A percentile compares a stretch with the other conserved stretches of the same genome.
Evolutionary conservation across 2,888 invertebrate species (phyloP).

Genomic region (Lottia gigantea): DNA sequence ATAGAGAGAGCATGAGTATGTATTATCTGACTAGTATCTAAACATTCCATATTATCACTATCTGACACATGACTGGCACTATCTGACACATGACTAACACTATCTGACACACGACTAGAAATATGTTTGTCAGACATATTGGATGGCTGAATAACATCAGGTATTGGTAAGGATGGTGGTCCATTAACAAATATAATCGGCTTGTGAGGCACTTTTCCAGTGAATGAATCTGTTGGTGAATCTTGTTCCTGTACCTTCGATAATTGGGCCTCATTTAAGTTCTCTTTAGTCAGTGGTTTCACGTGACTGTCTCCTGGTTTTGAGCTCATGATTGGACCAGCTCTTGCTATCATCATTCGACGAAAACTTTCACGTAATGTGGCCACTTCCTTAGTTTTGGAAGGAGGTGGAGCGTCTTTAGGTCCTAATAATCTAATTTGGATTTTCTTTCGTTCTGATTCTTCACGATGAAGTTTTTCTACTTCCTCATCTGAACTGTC

Average conservation of each 20-base stretch:
- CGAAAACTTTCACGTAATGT: constrained; percentile 58
- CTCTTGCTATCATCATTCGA: constrained; percentile 55
- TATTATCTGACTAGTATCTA: background rate
- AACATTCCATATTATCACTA: background rate
- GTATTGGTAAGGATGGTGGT: background rate
- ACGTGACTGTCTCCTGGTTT: constrained; percentile 1
- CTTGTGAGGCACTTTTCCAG: background rate
- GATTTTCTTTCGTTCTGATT: constrained; percentile 47
- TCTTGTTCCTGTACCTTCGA: background rate
- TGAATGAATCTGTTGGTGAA: background rate
- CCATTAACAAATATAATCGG: background rate
- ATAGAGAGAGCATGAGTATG: background rate
- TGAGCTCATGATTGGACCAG: constrained; percentile 32
- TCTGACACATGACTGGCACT: background rate
- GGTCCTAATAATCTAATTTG: constrained; percentile 57
- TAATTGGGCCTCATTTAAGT: background rate
- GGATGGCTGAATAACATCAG: background rate
- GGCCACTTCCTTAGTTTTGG: constrained; percentile 56
- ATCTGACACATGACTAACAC: background rate
- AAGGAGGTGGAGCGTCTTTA: constrained; percentile 56
- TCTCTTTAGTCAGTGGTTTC: background rate
- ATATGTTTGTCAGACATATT: too few relatives aligned
- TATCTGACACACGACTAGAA: background rate
- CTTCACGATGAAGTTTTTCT: constrained; percentile 37
- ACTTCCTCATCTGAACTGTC: constrained; percentile 48